Conservation (phyloP, 2,113 vertebrate genomes). For the Nibea coibor region DNA sequence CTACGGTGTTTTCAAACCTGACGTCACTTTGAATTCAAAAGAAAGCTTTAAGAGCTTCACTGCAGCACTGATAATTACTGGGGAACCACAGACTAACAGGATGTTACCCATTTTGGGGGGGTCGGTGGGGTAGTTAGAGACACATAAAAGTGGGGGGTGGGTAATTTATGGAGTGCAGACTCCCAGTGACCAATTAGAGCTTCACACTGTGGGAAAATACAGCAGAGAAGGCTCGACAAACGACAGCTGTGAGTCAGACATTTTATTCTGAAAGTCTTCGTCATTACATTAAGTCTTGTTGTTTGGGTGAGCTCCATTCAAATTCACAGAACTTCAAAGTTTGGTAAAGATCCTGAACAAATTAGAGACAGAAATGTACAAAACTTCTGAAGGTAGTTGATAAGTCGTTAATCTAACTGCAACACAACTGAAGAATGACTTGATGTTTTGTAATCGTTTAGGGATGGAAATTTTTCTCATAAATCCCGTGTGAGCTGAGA, state of each 20-base stretch:
- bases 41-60: background rate
- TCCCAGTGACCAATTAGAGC: conserved; percentile 18
- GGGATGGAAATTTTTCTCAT: too few relatives aligned
- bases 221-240: background rate
- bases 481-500: too few relatives aligned
- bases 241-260: background rate
- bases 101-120: background rate
- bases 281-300: background rate
- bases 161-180: background rate
- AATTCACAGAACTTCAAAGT: background rate
- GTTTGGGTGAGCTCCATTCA: background rate
- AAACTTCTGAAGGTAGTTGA: too few relatives aligned
- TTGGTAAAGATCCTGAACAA: too few relatives aligned
- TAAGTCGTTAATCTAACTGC: too few relatives aligned
- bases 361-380: too few relatives aligned
- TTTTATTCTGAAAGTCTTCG: conserved; percentile 14
- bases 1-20: background rate
- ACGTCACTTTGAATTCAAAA: background rate
- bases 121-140: background rate
- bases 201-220: conserved; percentile 17
- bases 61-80: conserved; percentile 30
- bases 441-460: too few relatives aligned
- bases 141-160: conserved; percentile 33
- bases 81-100: conserved; percentile 30
- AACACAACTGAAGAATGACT: too few relatives aligned